These are phyloP conservation scores for Progne subis DNA, from an alignment of 2,113 vertebrate genomes.

Conservation along the genomic window DNA sequence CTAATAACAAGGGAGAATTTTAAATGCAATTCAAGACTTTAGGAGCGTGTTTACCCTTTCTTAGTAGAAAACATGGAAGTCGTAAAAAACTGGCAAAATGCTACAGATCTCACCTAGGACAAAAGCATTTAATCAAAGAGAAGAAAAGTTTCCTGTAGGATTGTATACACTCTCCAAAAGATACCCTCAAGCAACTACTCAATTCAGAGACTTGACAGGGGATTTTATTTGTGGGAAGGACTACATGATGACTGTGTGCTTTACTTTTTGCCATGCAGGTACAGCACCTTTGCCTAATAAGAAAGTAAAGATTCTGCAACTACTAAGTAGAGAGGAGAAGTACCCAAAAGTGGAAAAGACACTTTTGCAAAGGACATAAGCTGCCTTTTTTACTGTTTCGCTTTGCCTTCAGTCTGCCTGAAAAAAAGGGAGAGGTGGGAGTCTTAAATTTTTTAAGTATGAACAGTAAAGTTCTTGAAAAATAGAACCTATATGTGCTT, in stretches of 20 bases:
- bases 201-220: not conserved
- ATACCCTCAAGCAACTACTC: not conserved
- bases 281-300: not conserved
- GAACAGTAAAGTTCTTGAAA: not conserved
- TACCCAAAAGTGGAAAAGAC: not conserved
- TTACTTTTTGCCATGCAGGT: not conserved
- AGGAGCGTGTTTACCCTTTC: not conserved
- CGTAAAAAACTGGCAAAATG: not conserved
- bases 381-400: not conserved
- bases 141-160: not conserved
- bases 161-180: not conserved
- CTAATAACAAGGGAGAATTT: constrained; percentile 17
- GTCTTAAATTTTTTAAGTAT: not conserved
- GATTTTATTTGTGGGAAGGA: not conserved
- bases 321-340: not conserved
- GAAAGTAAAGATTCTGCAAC: not conserved
- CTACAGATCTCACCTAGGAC: not conserved
- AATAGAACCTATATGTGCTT: not conserved
- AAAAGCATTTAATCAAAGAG: not conserved
- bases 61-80: not conserved
- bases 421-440: not conserved
- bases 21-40: not conserved
- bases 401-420: not conserved
- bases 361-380: not conserved
- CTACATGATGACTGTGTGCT: not conserved